Evolutionary conservation across 1,140 invertebrate genomes (phyloP), one percentile per base, ranked within the genome.

Genomic region (Maniola jurtina): DNA sequence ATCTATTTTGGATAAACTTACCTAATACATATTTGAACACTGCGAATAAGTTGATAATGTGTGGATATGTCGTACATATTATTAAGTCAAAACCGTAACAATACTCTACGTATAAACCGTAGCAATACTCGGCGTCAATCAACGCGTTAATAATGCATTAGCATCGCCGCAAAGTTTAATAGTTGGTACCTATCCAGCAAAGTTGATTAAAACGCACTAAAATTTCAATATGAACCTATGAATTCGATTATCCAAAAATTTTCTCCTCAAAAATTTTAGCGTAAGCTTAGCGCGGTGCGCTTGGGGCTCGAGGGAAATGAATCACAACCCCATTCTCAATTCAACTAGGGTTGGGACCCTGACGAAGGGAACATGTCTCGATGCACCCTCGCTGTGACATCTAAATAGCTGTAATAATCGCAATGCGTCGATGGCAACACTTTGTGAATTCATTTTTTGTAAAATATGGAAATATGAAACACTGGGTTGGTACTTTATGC

Each of bases 291-390:
- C 65, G 70, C 79, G 70, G 72, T 68, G 72, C 68, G 71, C 73
- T 76, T 75, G 76, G 81, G 77, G 79, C 76, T 84, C 80, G 84
- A 88, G 84, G 79, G 88, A 90, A 90, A 88, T 88, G 88, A 90
- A 88, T 90, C 88, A 90, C 86, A 88, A 90, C 86, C 88, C 88
- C 81, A 87, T 89, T 89, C 87, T 84, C 83, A 88, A 86, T 88
- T 87, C 80, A 75, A 70, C 73, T 82, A 66, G 83, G 83, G 82
- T 83, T 76, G 81, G 69, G 72, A 80, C 78, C 73, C 77, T 79
- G 78, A 74, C 77, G 79, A 79, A 79, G 81, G 81, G 79, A 75
- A 74, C 76, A 65, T 70, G 71, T 73, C 73, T 79, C 80, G 71
- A 60, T 82, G 82, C 84, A 86, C 82, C 86, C 84, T 86, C 81